These are phyloP conservation scores for Rhopalosiphum padi DNA, from an alignment of 1,140 invertebrate species.

Conservation along the genomic window DNA sequence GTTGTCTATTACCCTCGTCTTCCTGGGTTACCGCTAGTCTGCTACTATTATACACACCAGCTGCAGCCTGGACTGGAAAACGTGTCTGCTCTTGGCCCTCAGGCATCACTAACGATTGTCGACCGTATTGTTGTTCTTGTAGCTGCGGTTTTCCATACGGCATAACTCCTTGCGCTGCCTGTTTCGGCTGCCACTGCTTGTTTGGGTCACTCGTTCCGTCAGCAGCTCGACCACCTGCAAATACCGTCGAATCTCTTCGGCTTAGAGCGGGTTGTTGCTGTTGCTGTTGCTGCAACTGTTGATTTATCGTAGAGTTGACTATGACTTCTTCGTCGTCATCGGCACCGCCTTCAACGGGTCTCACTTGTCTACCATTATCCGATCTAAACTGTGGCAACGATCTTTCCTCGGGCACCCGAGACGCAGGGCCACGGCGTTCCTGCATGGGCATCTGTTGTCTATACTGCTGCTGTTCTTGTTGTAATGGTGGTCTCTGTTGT, in stretches of 20 bases:
- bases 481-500: neutral
- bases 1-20: neutral
- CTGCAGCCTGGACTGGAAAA: neutral
- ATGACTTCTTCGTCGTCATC: slow-evolving; percentile 37
- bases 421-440: slow-evolving; percentile 33
- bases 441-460: neutral
- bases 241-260: neutral
- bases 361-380: slow-evolving; percentile 1
- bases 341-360: neutral
- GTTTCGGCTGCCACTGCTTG: slow-evolving; percentile 16
- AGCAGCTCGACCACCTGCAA: neutral
- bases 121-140: slow-evolving; percentile 3
- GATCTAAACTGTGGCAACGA: neutral
- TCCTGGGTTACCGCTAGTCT: neutral
- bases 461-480: slow-evolving; percentile 18
- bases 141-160: neutral
- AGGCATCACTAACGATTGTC: neutral
- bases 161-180: neutral
- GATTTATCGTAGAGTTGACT: neutral
- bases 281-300: neutral
- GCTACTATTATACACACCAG: neutral
- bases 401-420: neutral
- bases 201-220: neutral
- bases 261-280: neutral
- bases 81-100: slow-evolving; percentile 25